These are phyloP conservation scores for Bombycilla garrulus DNA, from an alignment of 2,113 vertebrate genomes.

Conservation along the genomic window DNA sequence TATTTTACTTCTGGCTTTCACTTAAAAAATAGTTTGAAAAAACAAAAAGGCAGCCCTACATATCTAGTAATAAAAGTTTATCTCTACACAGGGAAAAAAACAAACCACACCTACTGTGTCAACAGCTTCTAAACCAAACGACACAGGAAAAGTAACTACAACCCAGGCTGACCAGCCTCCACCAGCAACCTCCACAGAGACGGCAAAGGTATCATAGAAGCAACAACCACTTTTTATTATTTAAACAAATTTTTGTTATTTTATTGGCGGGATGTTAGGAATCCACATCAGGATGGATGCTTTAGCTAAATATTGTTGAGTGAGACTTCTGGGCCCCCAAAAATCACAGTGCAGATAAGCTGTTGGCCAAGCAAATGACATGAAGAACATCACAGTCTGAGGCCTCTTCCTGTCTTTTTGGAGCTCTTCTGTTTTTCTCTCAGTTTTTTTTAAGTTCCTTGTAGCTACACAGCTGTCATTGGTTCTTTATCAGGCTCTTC, in stretches of 20 bases:
- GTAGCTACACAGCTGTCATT: fast-evolving
- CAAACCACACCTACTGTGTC: background rate
- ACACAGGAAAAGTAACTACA: conserved; percentile 19
- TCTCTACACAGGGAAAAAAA: conserved; percentile 51
- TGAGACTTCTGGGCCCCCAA: background rate
- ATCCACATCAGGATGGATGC: background rate
- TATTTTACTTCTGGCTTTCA: fast-evolving
- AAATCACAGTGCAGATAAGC: background rate
- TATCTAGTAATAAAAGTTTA: background rate
- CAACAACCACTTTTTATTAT: background rate
- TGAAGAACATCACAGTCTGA: background rate
- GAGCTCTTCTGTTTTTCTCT: background rate
- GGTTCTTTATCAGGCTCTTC: background rate
- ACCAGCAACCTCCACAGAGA: background rate
- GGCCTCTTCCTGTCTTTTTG: background rate
- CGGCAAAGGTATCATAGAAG: conserved; percentile 49
- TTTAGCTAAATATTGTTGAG: background rate
- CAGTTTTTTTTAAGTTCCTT: background rate
- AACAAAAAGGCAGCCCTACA: fast-evolving
- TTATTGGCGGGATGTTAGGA: background rate
- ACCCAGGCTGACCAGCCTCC: background rate
- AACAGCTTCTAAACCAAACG: background rate
- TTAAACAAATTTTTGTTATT: background rate
- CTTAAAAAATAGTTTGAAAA: background rate
- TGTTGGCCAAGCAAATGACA: fast-evolving